Percentiles rank a stretch among this genome's conserved stretches.
These are phyloP conservation scores for Diplogasteroides magnus DNA, from an alignment of 1,140 invertebrate genomes.

Conservation along the genomic window DNA sequence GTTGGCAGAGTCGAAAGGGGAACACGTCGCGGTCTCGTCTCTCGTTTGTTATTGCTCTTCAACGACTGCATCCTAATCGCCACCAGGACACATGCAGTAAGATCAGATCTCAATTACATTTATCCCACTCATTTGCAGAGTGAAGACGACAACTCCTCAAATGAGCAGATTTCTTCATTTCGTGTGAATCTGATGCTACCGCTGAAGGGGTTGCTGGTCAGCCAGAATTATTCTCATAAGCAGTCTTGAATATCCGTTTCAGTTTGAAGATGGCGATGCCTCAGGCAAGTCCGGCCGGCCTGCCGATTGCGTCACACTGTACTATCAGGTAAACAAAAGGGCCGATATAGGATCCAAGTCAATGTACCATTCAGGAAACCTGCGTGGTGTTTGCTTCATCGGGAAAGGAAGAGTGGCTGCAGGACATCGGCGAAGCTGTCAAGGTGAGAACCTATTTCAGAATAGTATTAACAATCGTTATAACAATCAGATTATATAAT, in stretches of 20 bases:
- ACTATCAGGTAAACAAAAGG: too few relatives aligned
- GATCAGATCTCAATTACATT: slow-evolving; percentile 9
- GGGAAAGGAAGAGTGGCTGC: slow-evolving; percentile 11
- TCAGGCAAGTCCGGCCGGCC: slow-evolving; percentile 10
- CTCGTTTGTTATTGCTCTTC: slow-evolving; percentile 18
- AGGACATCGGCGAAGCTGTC: slow-evolving; percentile 23
- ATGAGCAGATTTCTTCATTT: too few relatives aligned
- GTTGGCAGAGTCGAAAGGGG: slow-evolving; percentile 21
- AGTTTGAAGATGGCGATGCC: slow-evolving; percentile 27
- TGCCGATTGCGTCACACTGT: slow-evolving; percentile 15
- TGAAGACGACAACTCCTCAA: too few relatives aligned
- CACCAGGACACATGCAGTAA: slow-evolving; percentile 11
- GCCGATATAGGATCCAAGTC: too few relatives aligned
- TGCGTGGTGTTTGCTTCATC: slow-evolving; percentile 17
- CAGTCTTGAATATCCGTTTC: slow-evolving; percentile 6
- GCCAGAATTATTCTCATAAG: background rate
- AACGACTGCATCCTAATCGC: slow-evolving; percentile 22
- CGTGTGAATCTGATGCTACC: slow-evolving; percentile 12
- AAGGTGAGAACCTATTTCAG: slow-evolving; percentile 14
- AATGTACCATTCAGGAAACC: too few relatives aligned
- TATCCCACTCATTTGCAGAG: too few relatives aligned
- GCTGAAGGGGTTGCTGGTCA: slow-evolving; percentile 24
- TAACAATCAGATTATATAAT: background rate
- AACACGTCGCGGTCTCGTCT: slow-evolving; percentile 3
- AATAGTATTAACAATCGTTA: slow-evolving; percentile 12